A percentile compares a stretch with the other conserved stretches of the same genome.
These are phyloP conservation scores for Micoletzkya japonica DNA, from an alignment of 2,888 invertebrate genomes.

Conservation along the genomic window DNA sequence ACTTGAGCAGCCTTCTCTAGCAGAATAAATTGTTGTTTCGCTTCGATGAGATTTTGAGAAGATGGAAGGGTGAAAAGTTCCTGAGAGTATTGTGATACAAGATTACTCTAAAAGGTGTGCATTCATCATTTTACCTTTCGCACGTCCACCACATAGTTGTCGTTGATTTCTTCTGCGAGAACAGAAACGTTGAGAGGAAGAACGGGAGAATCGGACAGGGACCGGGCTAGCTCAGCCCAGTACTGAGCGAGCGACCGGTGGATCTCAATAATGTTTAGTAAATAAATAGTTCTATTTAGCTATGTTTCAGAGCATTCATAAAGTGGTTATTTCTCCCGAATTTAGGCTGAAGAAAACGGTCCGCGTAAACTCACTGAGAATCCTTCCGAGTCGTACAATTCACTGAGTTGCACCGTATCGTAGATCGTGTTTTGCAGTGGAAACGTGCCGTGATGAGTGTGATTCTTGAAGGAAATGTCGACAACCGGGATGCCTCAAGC, in stretches of 20 bases:
- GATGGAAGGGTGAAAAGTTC: background rate
- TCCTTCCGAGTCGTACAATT: constrained; percentile 53
- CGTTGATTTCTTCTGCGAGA: constrained; percentile 51
- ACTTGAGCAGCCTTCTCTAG: constrained; percentile 11
- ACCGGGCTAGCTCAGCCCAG: constrained; percentile 65
- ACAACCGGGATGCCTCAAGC: constrained; percentile 65
- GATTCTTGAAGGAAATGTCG: constrained; percentile 64
- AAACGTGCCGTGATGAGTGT: constrained; percentile 32
- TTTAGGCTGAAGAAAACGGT: background rate
- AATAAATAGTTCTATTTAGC: background rate
- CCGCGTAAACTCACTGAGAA: constrained; percentile 38
- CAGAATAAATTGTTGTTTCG: background rate
- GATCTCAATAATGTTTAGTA: constrained; percentile 36
- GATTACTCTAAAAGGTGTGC: background rate
- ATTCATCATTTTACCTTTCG: constrained; percentile 28
- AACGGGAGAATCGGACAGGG: constrained; percentile 63
- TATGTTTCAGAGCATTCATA: background rate
- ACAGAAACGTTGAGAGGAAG: constrained; percentile 66
- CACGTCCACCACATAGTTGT: constrained; percentile 43
- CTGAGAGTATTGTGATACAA: background rate
- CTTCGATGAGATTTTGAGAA: background rate
- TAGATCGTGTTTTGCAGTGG: constrained; percentile 63
- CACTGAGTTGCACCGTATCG: constrained; percentile 60
- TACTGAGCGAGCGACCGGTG: constrained; percentile 64
- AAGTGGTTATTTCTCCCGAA: background rate